Conservation (phyloP, 2,797 vertebrate genomes). For the Scyliorhinus canicula region DNA sequence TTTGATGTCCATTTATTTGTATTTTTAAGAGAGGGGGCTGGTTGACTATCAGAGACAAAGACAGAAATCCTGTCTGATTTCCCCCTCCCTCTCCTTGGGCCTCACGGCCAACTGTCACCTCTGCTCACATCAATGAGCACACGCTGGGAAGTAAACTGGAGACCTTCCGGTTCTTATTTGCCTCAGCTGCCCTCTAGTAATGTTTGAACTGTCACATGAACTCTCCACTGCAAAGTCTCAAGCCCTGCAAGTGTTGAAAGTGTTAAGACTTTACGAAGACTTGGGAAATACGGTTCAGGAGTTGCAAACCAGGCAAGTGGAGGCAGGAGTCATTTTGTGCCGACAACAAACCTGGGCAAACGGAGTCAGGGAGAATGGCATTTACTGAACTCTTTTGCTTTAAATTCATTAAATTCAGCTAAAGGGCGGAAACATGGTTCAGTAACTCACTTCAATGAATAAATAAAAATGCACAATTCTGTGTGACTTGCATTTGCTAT, state of each 20-base stretch:
- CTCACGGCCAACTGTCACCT: not conserved
- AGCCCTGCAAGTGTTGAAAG: not conserved
- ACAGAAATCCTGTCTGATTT: not conserved
- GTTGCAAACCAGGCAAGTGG: not conserved
- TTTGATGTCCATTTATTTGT: not conserved
- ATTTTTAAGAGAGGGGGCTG: not conserved
- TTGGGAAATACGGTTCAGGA: not conserved
- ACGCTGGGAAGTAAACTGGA: not conserved
- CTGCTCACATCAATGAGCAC: not conserved
- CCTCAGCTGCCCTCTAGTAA: not conserved
- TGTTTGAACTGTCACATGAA: too few species aligned
- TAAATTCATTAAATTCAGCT: slow-evolving; percentile 47
- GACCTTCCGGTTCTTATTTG: not conserved
- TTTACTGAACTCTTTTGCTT: slow-evolving; percentile 57
- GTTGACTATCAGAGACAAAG: not conserved
- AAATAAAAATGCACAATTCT: slow-evolving; percentile 45
- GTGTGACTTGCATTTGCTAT: slow-evolving; percentile 37
- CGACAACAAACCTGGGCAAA: not conserved
- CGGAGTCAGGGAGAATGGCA: slow-evolving; percentile 47
- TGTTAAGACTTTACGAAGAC: not conserved
- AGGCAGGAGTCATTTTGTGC: not conserved
- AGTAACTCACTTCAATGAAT: slow-evolving; percentile 49
- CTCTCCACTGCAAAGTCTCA: not conserved
- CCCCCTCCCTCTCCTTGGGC: not conserved
- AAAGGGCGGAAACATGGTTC: slow-evolving; percentile 52